Conservation (phyloP, 2,113 vertebrate species). For the Aegotheles bennettii region DNA sequence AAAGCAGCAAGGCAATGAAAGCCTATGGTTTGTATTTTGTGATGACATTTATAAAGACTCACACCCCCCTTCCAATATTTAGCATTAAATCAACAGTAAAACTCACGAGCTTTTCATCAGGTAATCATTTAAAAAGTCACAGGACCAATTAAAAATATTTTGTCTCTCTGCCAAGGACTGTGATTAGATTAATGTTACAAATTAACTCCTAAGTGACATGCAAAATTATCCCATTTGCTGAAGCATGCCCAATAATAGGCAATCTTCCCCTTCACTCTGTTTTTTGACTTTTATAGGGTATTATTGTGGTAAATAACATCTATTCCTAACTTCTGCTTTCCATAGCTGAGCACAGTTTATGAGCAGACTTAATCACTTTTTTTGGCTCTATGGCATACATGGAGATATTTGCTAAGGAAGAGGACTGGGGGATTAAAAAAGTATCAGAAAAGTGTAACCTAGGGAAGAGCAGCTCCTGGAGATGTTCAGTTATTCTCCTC, state of each 20-base stretch:
- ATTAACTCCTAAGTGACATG: conserved; percentile 40
- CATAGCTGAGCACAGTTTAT: not conserved
- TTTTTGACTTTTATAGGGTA: conserved; percentile 21
- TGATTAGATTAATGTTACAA: conserved; percentile 6
- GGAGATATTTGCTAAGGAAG: not conserved
- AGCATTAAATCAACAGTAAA: conserved; percentile 6
- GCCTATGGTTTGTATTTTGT: not conserved
- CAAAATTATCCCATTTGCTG: conserved; percentile 49
- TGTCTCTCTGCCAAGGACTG: not conserved
- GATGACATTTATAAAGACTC: not conserved
- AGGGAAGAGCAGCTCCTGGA: not conserved
- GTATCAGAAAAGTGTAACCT: not conserved
- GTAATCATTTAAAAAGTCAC: conserved; percentile 37
- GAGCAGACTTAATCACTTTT: not conserved
- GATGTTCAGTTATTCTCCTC: fast-evolving
- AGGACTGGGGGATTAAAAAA: not conserved
- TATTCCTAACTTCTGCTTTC: conserved; percentile 16
- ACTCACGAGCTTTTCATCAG: conserved; percentile 11
- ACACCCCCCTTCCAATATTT: not conserved
- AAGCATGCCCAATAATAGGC: conserved; percentile 11
- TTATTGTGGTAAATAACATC: conserved; percentile 25
- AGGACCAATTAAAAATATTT: conserved; percentile 37
- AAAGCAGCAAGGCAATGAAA: not conserved
- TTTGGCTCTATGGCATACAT: not conserved
- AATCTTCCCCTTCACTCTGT: conserved; percentile 28